Evolutionary conservation across 2,888 invertebrate genomes (phyloP), one percentile per base, ranked within the genome.

Genomic region (Apamea crenata): DNA sequence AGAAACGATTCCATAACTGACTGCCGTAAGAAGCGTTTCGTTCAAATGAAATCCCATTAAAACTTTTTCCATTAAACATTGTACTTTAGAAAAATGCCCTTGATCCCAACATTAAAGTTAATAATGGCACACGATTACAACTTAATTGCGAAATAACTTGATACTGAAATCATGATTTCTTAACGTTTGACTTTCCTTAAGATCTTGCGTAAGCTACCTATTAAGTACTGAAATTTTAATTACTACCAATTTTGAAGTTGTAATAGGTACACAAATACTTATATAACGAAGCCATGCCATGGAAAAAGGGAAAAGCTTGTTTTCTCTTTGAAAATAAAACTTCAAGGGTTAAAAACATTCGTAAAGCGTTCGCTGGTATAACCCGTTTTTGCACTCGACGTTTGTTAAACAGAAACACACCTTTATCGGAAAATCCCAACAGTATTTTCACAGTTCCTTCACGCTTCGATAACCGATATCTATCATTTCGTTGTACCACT

Each of bases 1-100:
- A 93, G 92, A 92, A 93, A 93, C 93, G 94, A 94, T 93, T 92
- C 79, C 81, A 78, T 84, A 94, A 93, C 93, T 90, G 92, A 92
- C 91, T 82, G 76, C 81, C 74, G 73, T 81, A 75, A 82, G 78
- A 83, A 93, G 91, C 93, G 94, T 94, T 95, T 91, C 94, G 93
- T 95, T 94, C 94, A 94, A 89, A 89, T 96, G 94, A 94, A 95
- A 96, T 94, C 93, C 94, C 92, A 96, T 96, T 96, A 95, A 95
- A 96, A 96, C 94, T 96, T 96, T 96, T 95, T 95, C 95, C 95
- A 96, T 96, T 96, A 95, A 95, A 95, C 93, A 94, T 94, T 93
- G 91, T 93, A 93, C 93, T 94, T 94, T 93, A 92, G 92, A 94
- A 95, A 95, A 95, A 95, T 94, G 91, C 90, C 92, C 93, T 94